Conservation (phyloP, 1,140 invertebrate genomes). For the Dryas iulia region DNA sequence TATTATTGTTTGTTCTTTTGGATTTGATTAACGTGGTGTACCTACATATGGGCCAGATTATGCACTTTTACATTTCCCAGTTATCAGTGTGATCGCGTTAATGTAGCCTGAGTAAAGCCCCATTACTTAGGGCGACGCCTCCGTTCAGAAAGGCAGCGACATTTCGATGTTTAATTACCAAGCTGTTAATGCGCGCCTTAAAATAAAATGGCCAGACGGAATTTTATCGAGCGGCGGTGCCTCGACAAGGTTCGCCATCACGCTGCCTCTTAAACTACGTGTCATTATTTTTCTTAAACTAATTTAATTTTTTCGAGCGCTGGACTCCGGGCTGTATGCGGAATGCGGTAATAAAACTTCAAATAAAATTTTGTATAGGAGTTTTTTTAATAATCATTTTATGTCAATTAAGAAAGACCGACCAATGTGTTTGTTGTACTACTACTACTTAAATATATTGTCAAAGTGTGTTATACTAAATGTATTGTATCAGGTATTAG, state of each 20-base stretch:
- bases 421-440: neutral
- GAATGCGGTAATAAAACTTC: slow-evolving; percentile 16
- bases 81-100: slow-evolving; percentile 39
- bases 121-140: slow-evolving; percentile 62
- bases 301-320: slow-evolving; percentile 22
- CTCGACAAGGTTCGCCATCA: slow-evolving; percentile 24
- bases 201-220: slow-evolving; percentile 62
- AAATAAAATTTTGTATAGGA: slow-evolving; percentile 2
- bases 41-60: slow-evolving; percentile 13
- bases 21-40: neutral
- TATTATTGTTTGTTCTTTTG: neutral
- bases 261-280: slow-evolving; percentile 21
- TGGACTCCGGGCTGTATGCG: slow-evolving; percentile 4
- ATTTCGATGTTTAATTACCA: slow-evolving; percentile 72
- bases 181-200: slow-evolving; percentile 60
- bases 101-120: slow-evolving; percentile 40
- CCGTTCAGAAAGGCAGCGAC: slow-evolving; percentile 46
- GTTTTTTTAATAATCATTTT: slow-evolving; percentile 5
- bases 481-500: no score
- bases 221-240: slow-evolving; percentile 51
- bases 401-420: neutral
- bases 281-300: slow-evolving; percentile 28
- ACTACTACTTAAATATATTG: no score
- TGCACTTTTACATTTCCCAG: slow-evolving; percentile 35
- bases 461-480: no score